phyloP scores from a whole-genome alignment of 1,140 invertebrate species.

The Scylla paramamosain region DNA sequence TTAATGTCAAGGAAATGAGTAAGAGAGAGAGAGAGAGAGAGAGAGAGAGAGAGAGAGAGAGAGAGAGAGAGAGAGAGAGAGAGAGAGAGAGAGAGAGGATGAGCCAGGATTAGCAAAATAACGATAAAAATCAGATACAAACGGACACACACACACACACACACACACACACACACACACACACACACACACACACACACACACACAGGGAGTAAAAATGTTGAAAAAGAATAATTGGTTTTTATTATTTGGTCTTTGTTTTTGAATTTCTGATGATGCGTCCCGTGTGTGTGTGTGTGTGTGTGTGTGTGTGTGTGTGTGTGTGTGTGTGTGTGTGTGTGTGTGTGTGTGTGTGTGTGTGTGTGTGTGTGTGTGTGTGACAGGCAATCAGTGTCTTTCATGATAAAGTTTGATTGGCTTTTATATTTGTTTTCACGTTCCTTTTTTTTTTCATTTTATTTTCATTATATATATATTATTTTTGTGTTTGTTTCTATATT shows the following conservation, averaged over 20 bases:
- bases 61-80: not conserved
- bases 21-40: not conserved
- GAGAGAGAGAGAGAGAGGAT: not conserved
- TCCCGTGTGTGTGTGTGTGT: not conserved
- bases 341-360: not conserved
- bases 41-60: too few species aligned
- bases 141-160: too few species aligned
- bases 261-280: not conserved
- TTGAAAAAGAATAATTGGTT: too few species aligned
- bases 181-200: not conserved
- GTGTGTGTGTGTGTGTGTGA: slow-evolving; percentile 36
- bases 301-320: slow-evolving; percentile 32
- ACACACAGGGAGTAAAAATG: not conserved
- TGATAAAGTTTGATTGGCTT: not conserved
- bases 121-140: not conserved
- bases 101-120: not conserved
- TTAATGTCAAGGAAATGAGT: slow-evolving; percentile 11
- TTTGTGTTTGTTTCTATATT: too few species aligned
- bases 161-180: not conserved
- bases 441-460: too few species aligned
- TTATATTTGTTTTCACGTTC: too few species aligned
- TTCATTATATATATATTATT: too few species aligned
- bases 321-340: slow-evolving; percentile 42
- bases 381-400: not conserved
- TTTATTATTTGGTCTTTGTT: too few species aligned